Percentiles rank a stretch among this genome's conserved stretches.
Evolutionary conservation across 2,113 vertebrate genomes (phyloP).

Genomic region (Nothobranchius kuhntae): DNA sequence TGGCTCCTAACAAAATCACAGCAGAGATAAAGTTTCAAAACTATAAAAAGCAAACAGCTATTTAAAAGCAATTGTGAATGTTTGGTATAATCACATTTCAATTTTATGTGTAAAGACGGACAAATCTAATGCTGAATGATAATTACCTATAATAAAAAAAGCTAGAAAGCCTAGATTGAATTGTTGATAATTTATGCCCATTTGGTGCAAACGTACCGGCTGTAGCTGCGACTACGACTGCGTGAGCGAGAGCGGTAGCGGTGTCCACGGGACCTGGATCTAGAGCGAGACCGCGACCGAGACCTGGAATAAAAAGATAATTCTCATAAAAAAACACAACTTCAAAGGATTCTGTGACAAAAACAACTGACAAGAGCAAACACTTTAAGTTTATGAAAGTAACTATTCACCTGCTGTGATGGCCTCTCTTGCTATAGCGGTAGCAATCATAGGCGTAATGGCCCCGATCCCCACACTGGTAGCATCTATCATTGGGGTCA

Average conservation of each 20-base stretch:
- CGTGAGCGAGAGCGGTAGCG: constrained; percentile 78
- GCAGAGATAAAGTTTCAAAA: neutral
- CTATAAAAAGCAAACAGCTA: neutral
- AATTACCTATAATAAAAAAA: neutral
- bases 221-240: constrained; percentile 70
- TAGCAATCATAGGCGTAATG: constrained; percentile 86
- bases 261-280: constrained; percentile 79
- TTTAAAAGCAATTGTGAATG: too few species aligned
- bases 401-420: constrained; percentile 75
- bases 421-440: constrained; percentile 81
- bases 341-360: neutral
- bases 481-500: constrained; percentile 83
- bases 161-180: neutral
- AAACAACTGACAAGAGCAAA: too few species aligned
- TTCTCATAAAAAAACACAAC: neutral
- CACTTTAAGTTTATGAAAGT: too few species aligned
- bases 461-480: constrained; percentile 83
- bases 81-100: too few species aligned
- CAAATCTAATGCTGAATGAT: too few species aligned
- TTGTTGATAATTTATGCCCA: neutral
- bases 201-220: constrained; percentile 58
- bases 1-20: constrained; percentile 50
- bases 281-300: constrained; percentile 72
- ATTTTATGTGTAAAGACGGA: too few species aligned
- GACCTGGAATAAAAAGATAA: constrained; percentile 45